Percentiles rank a stretch among this genome's conserved stretches.
phyloP scores from a whole-genome alignment of 30 jellyfish, hydroid and myxozoan species.

The Clytia hemisphaerica region DNA sequence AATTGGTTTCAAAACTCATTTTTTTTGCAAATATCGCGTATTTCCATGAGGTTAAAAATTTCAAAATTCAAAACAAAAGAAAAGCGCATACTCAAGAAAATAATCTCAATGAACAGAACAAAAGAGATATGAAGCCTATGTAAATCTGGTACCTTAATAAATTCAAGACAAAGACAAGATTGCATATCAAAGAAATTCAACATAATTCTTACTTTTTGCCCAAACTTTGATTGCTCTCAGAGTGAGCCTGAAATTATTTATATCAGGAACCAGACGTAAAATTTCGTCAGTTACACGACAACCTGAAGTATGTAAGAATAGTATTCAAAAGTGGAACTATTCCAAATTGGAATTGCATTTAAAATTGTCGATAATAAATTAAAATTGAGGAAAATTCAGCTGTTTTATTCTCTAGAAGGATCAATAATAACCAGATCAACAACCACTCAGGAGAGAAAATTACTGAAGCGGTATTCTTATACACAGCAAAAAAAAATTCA shows the following conservation, averaged over 20 bases:
- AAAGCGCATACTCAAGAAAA: background rate
- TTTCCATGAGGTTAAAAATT: background rate
- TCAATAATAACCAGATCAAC: too few relatives aligned
- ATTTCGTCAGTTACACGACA: slow-evolving; percentile 99
- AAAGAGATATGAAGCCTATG: background rate
- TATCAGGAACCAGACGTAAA: slow-evolving; percentile 77
- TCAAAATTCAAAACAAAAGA: too few relatives aligned
- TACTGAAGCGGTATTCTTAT: too few relatives aligned
- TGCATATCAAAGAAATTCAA: background rate
- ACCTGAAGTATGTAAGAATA: slow-evolving; percentile 32
- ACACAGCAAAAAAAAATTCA: too few relatives aligned
- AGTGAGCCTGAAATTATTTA: slow-evolving; percentile 76
- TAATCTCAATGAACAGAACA: background rate
- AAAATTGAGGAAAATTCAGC: too few relatives aligned
- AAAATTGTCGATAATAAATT: too few relatives aligned
- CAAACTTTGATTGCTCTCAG: slow-evolving; percentile 85
- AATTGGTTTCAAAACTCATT: background rate
- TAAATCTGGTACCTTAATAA: too few relatives aligned
- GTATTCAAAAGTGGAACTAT: background rate
- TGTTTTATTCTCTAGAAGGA: too few relatives aligned
- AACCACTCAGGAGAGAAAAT: too few relatives aligned
- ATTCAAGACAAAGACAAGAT: background rate
- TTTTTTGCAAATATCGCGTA: background rate
- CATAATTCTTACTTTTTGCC: slow-evolving; percentile 73
- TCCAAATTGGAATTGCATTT: background rate